These are phyloP conservation scores for Harlomillsia oculata DNA, from an alignment of 1,140 invertebrate species.

Conservation along the genomic window DNA sequence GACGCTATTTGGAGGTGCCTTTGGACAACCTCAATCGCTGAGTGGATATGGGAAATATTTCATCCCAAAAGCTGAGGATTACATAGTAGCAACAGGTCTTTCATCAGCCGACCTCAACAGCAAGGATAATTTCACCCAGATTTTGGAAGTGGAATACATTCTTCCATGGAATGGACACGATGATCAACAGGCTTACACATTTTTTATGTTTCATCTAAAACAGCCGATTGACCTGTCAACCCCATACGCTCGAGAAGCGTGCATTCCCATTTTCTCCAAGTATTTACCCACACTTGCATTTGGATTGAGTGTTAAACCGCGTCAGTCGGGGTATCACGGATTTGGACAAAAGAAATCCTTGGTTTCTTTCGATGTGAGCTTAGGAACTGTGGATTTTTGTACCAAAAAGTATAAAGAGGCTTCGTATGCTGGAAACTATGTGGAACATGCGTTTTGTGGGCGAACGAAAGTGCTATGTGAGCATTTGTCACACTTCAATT, in stretches of 20 bases:
- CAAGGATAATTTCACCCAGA: conserved; percentile 3
- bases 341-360: too few relatives aligned
- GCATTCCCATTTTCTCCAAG: conserved; percentile 1
- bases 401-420: too few relatives aligned
- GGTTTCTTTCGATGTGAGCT: too few relatives aligned
- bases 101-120: neutral
- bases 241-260: neutral
- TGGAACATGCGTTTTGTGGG: too few relatives aligned
- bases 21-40: neutral
- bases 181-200: conserved; percentile 1
- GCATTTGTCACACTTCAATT: too few relatives aligned
- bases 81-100: conserved; percentile 4
- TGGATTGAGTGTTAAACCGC: neutral
- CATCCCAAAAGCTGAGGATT: conserved; percentile 9
- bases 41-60: conserved; percentile 2
- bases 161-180: neutral
- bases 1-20: conserved; percentile 9
- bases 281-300: neutral
- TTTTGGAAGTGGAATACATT: conserved; percentile 10
- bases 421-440: too few relatives aligned
- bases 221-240: conserved; percentile 1
- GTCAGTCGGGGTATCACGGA: neutral
- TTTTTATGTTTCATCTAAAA: conserved; percentile 2
- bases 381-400: too few relatives aligned
- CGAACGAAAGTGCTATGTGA: too few relatives aligned